Conservation (phyloP, 1,140 invertebrate species). For the Stenopsyche tienmushanensis region DNA sequence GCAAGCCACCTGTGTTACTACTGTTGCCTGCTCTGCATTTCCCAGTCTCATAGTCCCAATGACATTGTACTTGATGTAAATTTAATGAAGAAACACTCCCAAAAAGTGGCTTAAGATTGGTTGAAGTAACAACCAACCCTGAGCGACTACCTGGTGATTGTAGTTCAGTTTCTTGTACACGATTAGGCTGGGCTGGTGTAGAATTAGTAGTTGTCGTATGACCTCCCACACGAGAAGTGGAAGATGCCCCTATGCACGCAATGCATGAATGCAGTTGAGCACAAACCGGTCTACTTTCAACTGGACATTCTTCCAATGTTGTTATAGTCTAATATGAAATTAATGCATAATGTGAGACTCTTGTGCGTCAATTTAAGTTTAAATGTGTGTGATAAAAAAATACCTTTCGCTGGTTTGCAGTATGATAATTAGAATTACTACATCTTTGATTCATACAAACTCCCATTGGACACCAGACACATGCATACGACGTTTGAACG, state of each 20-base stretch:
- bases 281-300: conserved; percentile 64
- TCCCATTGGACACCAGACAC: conserved; percentile 72
- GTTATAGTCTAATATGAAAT: conserved; percentile 49
- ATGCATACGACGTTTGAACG: conserved; percentile 69
- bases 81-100: not conserved
- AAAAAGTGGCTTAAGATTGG: conserved; percentile 12
- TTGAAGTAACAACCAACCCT: not conserved
- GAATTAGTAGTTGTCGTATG: conserved; percentile 51
- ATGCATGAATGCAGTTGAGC: conserved; percentile 79
- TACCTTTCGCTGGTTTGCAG: conserved; percentile 36
- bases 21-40: conserved; percentile 56
- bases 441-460: conserved; percentile 42
- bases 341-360: conserved; percentile 4
- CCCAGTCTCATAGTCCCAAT: conserved; percentile 59
- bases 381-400: not conserved
- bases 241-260: conserved; percentile 66
- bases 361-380: not conserved
- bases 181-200: conserved; percentile 43
- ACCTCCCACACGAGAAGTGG: conserved; percentile 46
- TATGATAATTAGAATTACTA: conserved; percentile 37
- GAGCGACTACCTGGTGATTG: not conserved
- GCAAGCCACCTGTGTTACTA: conserved; percentile 39
- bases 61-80: conserved; percentile 53
- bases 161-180: not conserved
- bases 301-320: conserved; percentile 66